Evolutionary conservation across 1,140 invertebrate genomes (phyloP).

Genomic region (Sinella curviseta): DNA sequence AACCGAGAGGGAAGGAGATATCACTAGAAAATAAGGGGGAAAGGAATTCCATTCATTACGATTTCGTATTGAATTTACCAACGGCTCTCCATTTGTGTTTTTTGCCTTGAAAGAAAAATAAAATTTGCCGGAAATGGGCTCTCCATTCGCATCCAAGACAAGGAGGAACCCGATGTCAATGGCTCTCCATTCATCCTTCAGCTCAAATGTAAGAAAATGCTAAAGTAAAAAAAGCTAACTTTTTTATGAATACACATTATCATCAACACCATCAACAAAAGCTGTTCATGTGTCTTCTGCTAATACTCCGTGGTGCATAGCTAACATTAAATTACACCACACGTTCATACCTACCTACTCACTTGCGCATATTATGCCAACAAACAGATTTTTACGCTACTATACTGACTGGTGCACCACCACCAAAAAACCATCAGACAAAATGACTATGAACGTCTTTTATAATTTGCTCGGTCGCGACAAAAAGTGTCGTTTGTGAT

Average conservation of each 20-base stretch:
- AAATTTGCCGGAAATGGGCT: slow-evolving; percentile 33
- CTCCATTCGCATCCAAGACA: slow-evolving; percentile 39
- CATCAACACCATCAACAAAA: background rate
- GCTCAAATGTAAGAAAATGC: slow-evolving; percentile 30
- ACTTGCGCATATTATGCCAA: too few relatives aligned
- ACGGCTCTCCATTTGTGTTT: background rate
- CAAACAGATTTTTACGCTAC: background rate
- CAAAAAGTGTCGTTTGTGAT: background rate
- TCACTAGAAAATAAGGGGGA: background rate
- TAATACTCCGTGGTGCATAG: slow-evolving; percentile 5
- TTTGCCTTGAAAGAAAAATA: background rate
- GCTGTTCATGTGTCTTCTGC: background rate
- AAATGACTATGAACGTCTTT: background rate
- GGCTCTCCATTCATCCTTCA: slow-evolving; percentile 37
- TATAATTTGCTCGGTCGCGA: background rate
- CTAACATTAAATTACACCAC: too few relatives aligned
- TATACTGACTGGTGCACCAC: slow-evolving; percentile 16
- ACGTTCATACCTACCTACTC: too few relatives aligned
- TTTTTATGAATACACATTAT: slow-evolving; percentile 18
- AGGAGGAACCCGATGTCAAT: slow-evolving; percentile 37
- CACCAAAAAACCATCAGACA: background rate
- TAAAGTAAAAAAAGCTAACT: slow-evolving; percentile 19
- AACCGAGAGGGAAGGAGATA: too few relatives aligned
- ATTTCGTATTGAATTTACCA: background rate
- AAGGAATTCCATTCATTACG: background rate